phyloP scores from a whole-genome alignment of 2,888 invertebrate genomes.

The Herminia tarsipennalis region DNA sequence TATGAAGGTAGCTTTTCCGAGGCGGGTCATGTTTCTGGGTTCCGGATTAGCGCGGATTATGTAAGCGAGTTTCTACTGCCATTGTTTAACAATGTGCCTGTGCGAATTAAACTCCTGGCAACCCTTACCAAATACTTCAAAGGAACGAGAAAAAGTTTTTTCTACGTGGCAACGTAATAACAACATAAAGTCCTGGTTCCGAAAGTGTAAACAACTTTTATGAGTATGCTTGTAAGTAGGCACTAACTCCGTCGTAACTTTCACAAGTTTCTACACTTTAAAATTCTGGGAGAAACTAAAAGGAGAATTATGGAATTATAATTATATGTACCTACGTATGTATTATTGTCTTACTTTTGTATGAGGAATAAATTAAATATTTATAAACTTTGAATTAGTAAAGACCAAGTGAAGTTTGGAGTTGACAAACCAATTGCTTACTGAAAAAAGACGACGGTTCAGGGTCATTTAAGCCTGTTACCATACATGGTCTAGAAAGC shows the following conservation, averaged over 20 bases:
- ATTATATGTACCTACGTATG: conserved; percentile 6
- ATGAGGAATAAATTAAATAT: no score
- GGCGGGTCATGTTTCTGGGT: conserved; percentile 34
- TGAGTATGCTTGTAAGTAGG: conserved; percentile 23
- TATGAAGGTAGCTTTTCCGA: conserved; percentile 26
- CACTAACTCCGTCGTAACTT: conserved; percentile 30
- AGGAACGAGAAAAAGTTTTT: conserved; percentile 21
- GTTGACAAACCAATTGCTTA: no score
- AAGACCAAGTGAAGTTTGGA: no score
- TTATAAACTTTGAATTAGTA: no score
- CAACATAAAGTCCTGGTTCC: conserved; percentile 30
- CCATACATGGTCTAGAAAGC: no score
- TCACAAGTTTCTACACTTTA: conserved; percentile 18
- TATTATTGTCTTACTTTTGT: background rate
- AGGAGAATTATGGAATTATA: conserved; percentile 8
- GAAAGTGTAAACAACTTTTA: conserved; percentile 30
- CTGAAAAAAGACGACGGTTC: no score
- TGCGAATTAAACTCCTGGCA: conserved; percentile 17
- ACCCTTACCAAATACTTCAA: conserved; percentile 23
- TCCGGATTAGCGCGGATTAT: conserved; percentile 36
- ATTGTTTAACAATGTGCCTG: conserved; percentile 19
- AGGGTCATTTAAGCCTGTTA: no score
- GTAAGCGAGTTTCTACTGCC: conserved; percentile 29
- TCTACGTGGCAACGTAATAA: conserved; percentile 25
- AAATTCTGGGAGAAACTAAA: conserved; percentile 14